A percentile compares a stretch with the other conserved stretches of the same genome.
These are phyloP conservation scores for Trachelus iudaicus DNA, from an alignment of 2,888 invertebrate species.

Conservation along the genomic window DNA sequence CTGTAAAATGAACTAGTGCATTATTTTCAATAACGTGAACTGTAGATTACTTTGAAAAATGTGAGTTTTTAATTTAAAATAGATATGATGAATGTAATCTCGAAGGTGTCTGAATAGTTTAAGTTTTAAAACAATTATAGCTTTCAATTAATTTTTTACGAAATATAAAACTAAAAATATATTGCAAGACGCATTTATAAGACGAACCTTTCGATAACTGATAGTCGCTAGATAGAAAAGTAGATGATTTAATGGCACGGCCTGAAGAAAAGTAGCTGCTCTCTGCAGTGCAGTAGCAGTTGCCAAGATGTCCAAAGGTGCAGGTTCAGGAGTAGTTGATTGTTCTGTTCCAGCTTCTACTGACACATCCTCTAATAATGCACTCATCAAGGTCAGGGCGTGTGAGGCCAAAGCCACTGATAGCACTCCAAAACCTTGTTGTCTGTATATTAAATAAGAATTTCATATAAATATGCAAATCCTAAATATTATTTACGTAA, in stretches of 20 bases:
- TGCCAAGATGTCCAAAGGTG: constrained; percentile 73
- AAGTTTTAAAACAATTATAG: not conserved
- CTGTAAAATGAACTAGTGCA: no score
- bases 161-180: not conserved
- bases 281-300: constrained; percentile 77
- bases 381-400: constrained; percentile 80
- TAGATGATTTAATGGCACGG: constrained; percentile 83
- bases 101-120: not conserved
- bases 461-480: not conserved
- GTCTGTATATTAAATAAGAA: constrained; percentile 65
- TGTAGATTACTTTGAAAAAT: no score
- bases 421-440: constrained; percentile 89
- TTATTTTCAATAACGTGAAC: no score
- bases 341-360: constrained; percentile 70
- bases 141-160: not conserved
- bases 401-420: constrained; percentile 90
- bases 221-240: constrained; percentile 89
- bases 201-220: constrained; percentile 82
- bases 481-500: not conserved
- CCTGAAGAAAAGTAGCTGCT: constrained; percentile 76
- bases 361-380: constrained; percentile 81
- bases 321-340: constrained; percentile 67
- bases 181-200: not conserved
- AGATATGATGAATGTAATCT: not conserved
- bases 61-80: not conserved